These are phyloP conservation scores for Drosophila pallidifrons DNA, from an alignment of 1,140 invertebrate species.

Conservation along the genomic window DNA sequence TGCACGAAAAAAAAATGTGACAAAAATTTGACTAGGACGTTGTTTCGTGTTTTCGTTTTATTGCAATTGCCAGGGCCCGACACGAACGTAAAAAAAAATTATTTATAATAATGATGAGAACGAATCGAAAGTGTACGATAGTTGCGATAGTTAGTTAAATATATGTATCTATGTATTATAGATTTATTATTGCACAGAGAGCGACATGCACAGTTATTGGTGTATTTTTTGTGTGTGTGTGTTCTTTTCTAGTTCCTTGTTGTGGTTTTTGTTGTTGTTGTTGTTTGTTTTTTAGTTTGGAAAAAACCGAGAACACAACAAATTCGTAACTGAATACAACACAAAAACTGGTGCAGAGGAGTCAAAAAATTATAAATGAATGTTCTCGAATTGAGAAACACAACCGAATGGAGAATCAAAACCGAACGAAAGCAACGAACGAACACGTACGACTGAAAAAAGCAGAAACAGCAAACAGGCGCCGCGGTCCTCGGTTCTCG, in stretches of 20 bases:
- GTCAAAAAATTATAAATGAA: conserved; percentile 85
- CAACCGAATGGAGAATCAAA: conserved; percentile 82
- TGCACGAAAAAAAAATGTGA: conserved; percentile 36
- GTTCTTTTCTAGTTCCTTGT: conserved; percentile 31
- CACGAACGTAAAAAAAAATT: conserved; percentile 22
- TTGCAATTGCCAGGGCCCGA: conserved; percentile 46
- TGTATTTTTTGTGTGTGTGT: conserved; percentile 32
- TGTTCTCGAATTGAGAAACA: conserved; percentile 84
- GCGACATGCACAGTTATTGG: conserved; percentile 28
- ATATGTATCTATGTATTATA: conserved; percentile 33
- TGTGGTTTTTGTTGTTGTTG: conserved; percentile 35
- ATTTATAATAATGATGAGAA: conserved; percentile 6
- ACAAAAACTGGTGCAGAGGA: conserved; percentile 84
- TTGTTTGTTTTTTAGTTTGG: conserved; percentile 51
- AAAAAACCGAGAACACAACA: conserved; percentile 83
- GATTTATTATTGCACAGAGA: conserved; percentile 58
- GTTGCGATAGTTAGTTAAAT: conserved; percentile 26
- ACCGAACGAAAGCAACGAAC: conserved; percentile 85
- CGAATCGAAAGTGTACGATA: conserved; percentile 37
- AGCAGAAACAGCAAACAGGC: conserved; percentile 7
- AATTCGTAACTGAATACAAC: conserved; percentile 82
- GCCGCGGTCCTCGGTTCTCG: conserved; percentile 6
- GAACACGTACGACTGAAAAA: conserved; percentile 83
- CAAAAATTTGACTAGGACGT: conserved; percentile 49
- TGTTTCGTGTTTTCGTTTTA: conserved; percentile 32